Base-by-base conservation (phyloP, 2,888 invertebrate species). In the Mystacides longicornis region DNA sequence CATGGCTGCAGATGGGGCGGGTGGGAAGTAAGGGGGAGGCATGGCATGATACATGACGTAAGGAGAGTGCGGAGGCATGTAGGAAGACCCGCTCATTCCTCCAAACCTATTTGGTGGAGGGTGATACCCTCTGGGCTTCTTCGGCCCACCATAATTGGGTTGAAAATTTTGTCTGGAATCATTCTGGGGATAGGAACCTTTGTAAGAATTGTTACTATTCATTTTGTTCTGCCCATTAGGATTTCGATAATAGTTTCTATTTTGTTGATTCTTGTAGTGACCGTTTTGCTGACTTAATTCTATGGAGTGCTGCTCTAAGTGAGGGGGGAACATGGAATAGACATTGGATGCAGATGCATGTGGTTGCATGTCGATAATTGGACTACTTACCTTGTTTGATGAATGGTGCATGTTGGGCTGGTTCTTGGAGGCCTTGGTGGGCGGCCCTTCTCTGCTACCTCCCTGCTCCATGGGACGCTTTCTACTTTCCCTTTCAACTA, bases 401-500 rank as follows among this genome's bases (percentile, higher is more conserved):
- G 45, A 16, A 5, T 31, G 55, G 1, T 22, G 50, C 27, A 20
- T 49, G 21, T 22, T 23, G 7, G 46, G 52, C 43, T 33, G 52
- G n/a, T 43, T 23, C 20, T 49, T 23, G n/a, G 22, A 27, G 23
- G 37, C 20, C 33, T 47, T 33, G 20, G 20, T 16, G 16, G 55
- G 54, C 45, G 60, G 46, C 49, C 48, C 23, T 42, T 49, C 22
- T 56, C 61, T 55, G 54, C 53, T 58, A 56, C 61, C 56, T 52
- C 53, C 59, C 54, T 59, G 51, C 54, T 64, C 56, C 58, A 71
- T 68, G 22, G 70, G 68, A 52, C 72, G 64, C 60, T 71, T 71
- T 43, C 71, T 64, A 58, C 70, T 71, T 4, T 75, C 80, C 45
- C 74, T 78, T 61, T 82, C 83, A 48, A 86, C 76, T 55, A 82